phyloP scores from a whole-genome alignment of 1,140 invertebrate genomes.

The Caenorhabditis tropicalis region DNA sequence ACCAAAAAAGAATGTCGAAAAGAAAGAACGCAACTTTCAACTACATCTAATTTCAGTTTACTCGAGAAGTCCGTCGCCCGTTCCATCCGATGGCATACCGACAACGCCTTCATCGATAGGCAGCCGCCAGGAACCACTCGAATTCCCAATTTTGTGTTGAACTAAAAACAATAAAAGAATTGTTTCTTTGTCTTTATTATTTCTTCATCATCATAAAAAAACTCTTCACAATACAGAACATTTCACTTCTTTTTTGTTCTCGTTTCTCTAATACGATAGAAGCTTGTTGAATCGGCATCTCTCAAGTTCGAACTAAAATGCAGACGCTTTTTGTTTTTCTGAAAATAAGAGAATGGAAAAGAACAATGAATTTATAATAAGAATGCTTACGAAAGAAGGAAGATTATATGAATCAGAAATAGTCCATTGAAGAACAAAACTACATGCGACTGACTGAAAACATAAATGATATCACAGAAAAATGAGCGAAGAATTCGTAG shows the following conservation, averaged over 20 bases:
- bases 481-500: neutral
- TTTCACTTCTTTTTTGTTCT: neutral
- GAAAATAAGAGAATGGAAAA: neutral
- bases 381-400: conserved; percentile 10
- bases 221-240: neutral
- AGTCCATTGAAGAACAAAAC: conserved; percentile 10
- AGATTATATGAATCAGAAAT: conserved; percentile 7
- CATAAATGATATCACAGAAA: neutral
- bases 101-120: neutral
- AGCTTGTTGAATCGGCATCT: neutral
- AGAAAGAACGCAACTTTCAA: neutral
- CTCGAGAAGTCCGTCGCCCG: conserved; percentile 17
- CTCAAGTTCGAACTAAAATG: neutral
- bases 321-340: conserved; percentile 37
- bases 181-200: conserved; percentile 15
- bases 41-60: neutral
- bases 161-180: neutral
- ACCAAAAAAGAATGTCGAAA: neutral
- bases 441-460: neutral
- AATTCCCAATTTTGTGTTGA: neutral
- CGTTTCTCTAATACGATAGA: conserved; percentile 3
- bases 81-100: conserved; percentile 33
- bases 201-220: neutral
- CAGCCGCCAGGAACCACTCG: neutral
- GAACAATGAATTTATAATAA: neutral